phyloP scores from a whole-genome alignment of 2,888 invertebrate species.

The Hyppa rectilinea region DNA sequence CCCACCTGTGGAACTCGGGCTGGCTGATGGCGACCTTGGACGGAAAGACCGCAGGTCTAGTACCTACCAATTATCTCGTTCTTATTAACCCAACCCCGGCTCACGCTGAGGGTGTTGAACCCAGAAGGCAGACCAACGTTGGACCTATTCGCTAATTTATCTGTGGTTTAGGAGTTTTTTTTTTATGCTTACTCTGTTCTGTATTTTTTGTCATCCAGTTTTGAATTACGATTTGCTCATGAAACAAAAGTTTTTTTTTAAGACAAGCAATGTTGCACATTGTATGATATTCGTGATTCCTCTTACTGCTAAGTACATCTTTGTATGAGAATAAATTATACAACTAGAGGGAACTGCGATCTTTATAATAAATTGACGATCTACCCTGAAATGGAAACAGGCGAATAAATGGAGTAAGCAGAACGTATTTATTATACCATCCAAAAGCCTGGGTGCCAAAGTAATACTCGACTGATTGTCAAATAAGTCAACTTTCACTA shows the following conservation, averaged over 20 bases:
- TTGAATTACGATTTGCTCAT: constrained; percentile 10
- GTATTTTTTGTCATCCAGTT: constrained; percentile 9
- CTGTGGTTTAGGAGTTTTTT: not conserved
- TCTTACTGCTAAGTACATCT: not conserved
- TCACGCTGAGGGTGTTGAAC: not conserved
- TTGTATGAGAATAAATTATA: not conserved
- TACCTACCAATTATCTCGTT: constrained; percentile 92
- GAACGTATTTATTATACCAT: constrained; percentile 6
- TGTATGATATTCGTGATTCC: not conserved
- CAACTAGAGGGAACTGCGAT: not conserved
- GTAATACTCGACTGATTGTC: constrained; percentile 37
- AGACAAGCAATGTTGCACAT: not conserved
- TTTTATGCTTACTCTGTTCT: constrained; percentile 30
- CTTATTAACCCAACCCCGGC: constrained; percentile 71
- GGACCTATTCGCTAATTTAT: constrained; percentile 9
- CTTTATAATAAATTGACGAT: not conserved
- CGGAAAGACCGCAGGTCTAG: constrained; percentile 91
- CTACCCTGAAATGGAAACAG: not conserved
- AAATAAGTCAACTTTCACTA: constrained; percentile 11
- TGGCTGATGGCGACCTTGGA: constrained; percentile 92
- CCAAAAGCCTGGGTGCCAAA: constrained; percentile 40
- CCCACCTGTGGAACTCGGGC: constrained; percentile 92
- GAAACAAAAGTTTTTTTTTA: not conserved
- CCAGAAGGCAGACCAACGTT: not conserved
- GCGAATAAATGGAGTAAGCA: constrained; percentile 19